These are phyloP conservation scores for Paramormyrops hopkinsi DNA, from an alignment of 2,797 vertebrate species.

Conservation along the genomic window DNA sequence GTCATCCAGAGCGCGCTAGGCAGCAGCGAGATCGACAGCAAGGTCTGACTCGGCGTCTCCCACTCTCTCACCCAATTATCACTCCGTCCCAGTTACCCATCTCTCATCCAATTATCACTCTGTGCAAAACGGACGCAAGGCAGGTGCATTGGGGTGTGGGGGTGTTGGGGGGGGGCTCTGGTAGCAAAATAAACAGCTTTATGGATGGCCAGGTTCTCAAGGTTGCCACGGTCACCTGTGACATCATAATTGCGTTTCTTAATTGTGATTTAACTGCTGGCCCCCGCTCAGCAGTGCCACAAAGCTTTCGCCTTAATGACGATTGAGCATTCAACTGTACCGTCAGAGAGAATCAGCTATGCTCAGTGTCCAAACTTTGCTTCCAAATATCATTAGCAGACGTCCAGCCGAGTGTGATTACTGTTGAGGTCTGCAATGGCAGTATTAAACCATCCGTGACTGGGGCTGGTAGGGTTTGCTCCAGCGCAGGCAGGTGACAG, in stretches of 20 bases:
- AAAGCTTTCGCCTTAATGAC: slow-evolving; percentile 48
- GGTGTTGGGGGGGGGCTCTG: neutral
- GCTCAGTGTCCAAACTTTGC: slow-evolving; percentile 38
- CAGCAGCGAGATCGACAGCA: slow-evolving; percentile 87
- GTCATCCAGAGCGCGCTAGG: slow-evolving; percentile 84
- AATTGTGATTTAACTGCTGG: slow-evolving; percentile 62
- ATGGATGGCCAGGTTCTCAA: slow-evolving; percentile 59
- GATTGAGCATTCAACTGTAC: slow-evolving; percentile 50
- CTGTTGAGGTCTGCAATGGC: neutral
- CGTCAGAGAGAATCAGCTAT: slow-evolving; percentile 22
- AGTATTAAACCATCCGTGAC: neutral
- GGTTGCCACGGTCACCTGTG: slow-evolving; percentile 49
- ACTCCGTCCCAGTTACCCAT: neutral
- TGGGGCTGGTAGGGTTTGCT: neutral
- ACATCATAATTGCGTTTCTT: slow-evolving; percentile 54
- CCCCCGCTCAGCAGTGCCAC: slow-evolving; percentile 39
- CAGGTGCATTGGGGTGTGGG: neutral
- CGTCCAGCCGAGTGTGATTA: slow-evolving; percentile 15
- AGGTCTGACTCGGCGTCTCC: slow-evolving; percentile 58
- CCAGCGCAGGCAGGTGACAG: neutral
- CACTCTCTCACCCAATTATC: neutral
- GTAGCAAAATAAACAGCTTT: slow-evolving; percentile 51
- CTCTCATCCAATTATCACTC: neutral
- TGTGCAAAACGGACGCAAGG: neutral
- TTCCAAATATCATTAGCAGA: slow-evolving; percentile 40